Evolutionary conservation across 2,888 invertebrate species (phyloP), one percentile per base, ranked within the genome.

Genomic region (Pachydiplax longipennis): DNA sequence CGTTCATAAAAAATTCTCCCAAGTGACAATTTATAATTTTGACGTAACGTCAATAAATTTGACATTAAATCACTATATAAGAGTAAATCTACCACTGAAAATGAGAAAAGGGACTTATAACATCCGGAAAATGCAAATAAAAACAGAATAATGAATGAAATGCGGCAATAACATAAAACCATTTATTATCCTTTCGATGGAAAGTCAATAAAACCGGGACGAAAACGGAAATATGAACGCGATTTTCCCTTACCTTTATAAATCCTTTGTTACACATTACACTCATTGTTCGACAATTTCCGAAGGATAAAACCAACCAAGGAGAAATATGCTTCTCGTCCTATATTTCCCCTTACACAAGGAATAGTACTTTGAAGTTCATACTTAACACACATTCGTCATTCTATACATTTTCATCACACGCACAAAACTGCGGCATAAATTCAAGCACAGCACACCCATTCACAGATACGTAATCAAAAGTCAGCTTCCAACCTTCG

Each of bases 401-500:
- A 87, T 37, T 31, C 61, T 22, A 65, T 61, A 18, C n/a, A 58
- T 87, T 87, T 65, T 18, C 58, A 90, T 15, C 61, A 53, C 90
- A 80, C 48, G 44, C 53, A 91, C 65, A 48, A 91, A 83, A 91
- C n/a, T 65, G 58, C 12, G 15, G 44, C 12, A 61, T 80, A 81
- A 61, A 40, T 83, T 73, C 65, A 48, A 82, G 44, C 91, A 83
- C 82, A 73, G 15, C 65, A 61, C 31, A 83, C 37, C 61, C 40
- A 82, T 44, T 37, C 40, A 61, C 81, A 73, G 37, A 44, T 81
- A 82, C 61, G 81, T 61, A 40, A 44, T 83, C 58, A 73, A 73
- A 53, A 82, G 90, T 53, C 80, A 81, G 80, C 83, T 65, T 87
- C 80, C 31, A 80, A 48, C 80, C 90, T 91, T 73, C 91, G 53